phyloP scores from a whole-genome alignment of 2,888 invertebrate genomes.

The Drosophila rellima region DNA sequence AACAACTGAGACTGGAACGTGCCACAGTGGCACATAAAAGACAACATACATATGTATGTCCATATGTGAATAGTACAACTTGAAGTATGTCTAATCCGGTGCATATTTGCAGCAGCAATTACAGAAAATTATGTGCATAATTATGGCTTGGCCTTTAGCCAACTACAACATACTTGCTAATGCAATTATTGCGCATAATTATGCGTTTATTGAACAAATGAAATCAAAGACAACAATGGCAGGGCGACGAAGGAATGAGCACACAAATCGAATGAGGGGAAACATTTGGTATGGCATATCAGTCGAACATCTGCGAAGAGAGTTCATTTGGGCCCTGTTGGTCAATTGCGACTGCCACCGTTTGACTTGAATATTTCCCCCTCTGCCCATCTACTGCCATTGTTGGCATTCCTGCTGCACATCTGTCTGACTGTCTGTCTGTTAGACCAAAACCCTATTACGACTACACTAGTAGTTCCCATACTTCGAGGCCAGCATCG shows the following conservation, averaged over 20 bases:
- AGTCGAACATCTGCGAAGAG: conserved; percentile 7
- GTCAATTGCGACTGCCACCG: conserved; percentile 8
- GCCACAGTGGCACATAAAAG: not conserved
- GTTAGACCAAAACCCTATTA: conserved; percentile 7
- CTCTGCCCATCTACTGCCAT: no score
- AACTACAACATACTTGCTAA: conserved; percentile 64
- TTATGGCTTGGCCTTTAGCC: conserved; percentile 49
- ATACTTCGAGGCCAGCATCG: conserved; percentile 52
- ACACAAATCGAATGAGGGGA: not conserved
- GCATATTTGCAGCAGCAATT: conserved; percentile 39
- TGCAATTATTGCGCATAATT: conserved; percentile 76
- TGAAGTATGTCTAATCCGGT: not conserved
- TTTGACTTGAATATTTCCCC: conserved; percentile 1
- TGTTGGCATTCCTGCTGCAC: conserved; percentile 10
- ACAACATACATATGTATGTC: no score
- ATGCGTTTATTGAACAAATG: conserved; percentile 72
- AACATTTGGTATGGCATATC: conserved; percentile 26
- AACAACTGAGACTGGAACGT: conserved; percentile 5
- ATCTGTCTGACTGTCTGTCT: conserved; percentile 2
- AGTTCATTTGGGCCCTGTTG: conserved; percentile 4
- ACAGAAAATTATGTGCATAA: conserved; percentile 52
- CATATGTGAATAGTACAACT: conserved; percentile 1
- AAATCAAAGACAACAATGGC: conserved; percentile 34
- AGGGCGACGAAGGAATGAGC: not conserved
- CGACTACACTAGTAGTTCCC: conserved; percentile 25